These are phyloP conservation scores for Scortum barcoo DNA, from an alignment of 2,113 vertebrate genomes.

Conservation along the genomic window DNA sequence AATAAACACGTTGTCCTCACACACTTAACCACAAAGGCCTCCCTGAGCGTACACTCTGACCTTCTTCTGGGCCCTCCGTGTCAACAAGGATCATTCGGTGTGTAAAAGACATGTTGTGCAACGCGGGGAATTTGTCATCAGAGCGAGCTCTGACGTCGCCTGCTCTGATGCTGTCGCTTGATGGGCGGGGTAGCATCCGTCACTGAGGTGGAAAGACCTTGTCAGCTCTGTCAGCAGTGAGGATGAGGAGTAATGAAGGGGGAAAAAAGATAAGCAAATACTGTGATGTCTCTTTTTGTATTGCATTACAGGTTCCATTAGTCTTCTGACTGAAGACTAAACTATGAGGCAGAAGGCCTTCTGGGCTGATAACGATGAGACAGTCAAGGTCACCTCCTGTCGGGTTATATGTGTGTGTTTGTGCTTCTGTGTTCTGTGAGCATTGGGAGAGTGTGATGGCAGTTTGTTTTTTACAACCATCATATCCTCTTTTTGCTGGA, in stretches of 20 bases:
- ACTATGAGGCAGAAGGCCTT: conserved; percentile 26
- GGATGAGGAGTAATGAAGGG: conserved; percentile 3
- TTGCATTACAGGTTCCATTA: conserved; percentile 18
- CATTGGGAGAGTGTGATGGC: neutral
- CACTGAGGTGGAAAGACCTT: neutral
- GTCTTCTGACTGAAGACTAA: conserved; percentile 37
- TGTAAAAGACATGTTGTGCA: conserved; percentile 37
- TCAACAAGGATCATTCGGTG: conserved; percentile 59
- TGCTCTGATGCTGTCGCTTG: conserved; percentile 11
- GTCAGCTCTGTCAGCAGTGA: neutral
- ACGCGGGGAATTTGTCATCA: neutral
- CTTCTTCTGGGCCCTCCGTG: conserved; percentile 63
- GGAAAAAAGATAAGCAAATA: neutral
- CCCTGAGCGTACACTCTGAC: conserved; percentile 67
- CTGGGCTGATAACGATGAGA: conserved; percentile 41
- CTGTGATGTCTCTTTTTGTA: conserved; percentile 18
- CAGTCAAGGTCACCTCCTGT: conserved; percentile 43
- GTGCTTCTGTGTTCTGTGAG: neutral
- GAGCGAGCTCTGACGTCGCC: conserved; percentile 9
- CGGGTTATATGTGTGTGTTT: conserved; percentile 4
- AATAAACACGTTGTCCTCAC: conserved; percentile 82
- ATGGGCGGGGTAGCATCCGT: neutral
- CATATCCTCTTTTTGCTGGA: neutral
- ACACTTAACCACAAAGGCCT: conserved; percentile 66
- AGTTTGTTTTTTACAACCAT: neutral